Conservation (phyloP, 2,797 vertebrate species). For the Sebastes nivosus region DNA sequence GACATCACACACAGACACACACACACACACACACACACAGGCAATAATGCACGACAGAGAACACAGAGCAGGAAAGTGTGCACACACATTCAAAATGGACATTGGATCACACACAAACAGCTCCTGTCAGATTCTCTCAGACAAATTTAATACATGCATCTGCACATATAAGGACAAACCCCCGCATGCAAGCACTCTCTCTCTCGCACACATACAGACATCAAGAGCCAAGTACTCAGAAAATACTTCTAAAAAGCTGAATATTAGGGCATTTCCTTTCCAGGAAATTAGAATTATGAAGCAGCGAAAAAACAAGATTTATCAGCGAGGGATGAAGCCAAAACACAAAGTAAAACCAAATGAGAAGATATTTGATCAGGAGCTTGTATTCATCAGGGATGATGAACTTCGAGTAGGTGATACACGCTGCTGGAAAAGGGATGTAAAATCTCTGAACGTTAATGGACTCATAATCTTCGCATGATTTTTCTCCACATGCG, state of each 20-base stretch:
- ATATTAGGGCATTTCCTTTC: conserved; percentile 38
- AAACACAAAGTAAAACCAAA: conserved; percentile 52
- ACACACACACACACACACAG: not conserved
- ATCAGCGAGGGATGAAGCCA: conserved; percentile 40
- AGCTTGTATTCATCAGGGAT: conserved; percentile 45
- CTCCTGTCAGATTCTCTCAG: conserved; percentile 19
- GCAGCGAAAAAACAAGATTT: conserved; percentile 26
- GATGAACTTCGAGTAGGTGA: conserved; percentile 40
- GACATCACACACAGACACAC: conserved; percentile 40
- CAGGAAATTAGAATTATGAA: conserved; percentile 49
- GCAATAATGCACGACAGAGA: not conserved
- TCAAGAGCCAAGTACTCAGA: conserved; percentile 36
- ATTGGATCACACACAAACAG: conserved; percentile 6
- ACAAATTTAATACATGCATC: conserved; percentile 41
- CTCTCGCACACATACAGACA: not conserved
- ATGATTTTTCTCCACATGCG: conserved; percentile 23
- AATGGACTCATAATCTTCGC: conserved; percentile 23
- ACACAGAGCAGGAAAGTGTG: conserved; percentile 1
- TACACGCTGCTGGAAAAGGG: conserved; percentile 24
- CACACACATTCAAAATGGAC: conserved; percentile 1
- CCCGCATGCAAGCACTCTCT: conserved; percentile 1
- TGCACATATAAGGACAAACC: conserved; percentile 9
- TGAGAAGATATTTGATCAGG: conserved; percentile 47
- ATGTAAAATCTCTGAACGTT: conserved; percentile 7
- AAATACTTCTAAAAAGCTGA: conserved; percentile 40